These are phyloP conservation scores for Scatophagus argus DNA, from an alignment of 2,113 vertebrate species.

Conservation along the genomic window DNA sequence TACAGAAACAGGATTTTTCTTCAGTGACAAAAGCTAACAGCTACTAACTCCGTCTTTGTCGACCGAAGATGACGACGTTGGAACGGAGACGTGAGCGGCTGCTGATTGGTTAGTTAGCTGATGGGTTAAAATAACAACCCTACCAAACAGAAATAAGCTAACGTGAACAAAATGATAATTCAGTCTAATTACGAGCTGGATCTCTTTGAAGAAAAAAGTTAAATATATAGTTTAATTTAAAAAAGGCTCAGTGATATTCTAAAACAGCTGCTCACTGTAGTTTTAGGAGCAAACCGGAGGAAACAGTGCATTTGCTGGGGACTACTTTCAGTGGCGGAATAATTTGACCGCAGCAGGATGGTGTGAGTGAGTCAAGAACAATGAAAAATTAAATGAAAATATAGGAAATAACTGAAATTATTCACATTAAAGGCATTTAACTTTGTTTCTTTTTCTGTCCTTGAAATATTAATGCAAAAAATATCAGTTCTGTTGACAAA, in stretches of 20 bases:
- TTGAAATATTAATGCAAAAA: no score
- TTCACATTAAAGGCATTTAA: no score
- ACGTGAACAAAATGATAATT: no score
- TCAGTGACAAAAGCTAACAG: no score
- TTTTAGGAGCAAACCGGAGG: background rate
- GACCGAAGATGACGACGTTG: background rate
- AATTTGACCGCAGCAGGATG: no score
- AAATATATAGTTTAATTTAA: background rate
- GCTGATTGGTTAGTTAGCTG: background rate
- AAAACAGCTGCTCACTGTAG: background rate
- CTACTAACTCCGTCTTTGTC: slow-evolving; percentile 3
- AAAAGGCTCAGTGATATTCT: background rate
- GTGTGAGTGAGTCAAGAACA: no score
- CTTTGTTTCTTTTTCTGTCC: no score
- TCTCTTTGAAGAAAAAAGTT: no score
- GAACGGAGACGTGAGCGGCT: background rate
- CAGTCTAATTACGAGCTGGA: no score
- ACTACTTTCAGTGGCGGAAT: slow-evolving; percentile 10
- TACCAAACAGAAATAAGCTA: background rate
- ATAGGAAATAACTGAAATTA: no score
- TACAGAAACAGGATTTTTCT: background rate
- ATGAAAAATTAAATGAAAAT: no score
- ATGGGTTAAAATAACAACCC: background rate
- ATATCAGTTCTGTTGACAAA: no score
- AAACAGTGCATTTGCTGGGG: background rate